phyloP scores from a whole-genome alignment of 2,797 vertebrate species.

The Chiropotes sagulatus region DNA sequence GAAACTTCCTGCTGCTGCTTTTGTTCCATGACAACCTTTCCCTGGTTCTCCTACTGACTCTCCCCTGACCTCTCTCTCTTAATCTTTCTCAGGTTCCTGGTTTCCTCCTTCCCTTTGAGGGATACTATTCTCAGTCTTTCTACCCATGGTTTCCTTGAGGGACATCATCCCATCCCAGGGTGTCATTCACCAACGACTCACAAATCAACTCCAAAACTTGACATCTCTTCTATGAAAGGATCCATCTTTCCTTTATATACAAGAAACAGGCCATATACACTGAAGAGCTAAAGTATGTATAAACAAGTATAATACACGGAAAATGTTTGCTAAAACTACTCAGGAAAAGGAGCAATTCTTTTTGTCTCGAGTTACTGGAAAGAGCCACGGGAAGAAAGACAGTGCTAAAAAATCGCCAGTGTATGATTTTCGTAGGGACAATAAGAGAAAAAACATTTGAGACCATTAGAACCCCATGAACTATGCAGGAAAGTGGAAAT shows the following conservation, averaged over 20 bases:
- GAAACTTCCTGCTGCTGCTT: not conserved
- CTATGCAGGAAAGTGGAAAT: not conserved
- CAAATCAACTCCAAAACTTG: not conserved
- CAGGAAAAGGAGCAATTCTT: not conserved
- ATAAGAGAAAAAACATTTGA: not conserved
- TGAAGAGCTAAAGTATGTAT: not conserved
- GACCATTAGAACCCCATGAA: not conserved
- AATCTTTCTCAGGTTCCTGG: not conserved
- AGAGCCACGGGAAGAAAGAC: not conserved
- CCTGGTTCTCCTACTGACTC: not conserved
- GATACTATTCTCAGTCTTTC: not conserved
- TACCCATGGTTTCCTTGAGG: not conserved
- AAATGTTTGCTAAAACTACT: not conserved
- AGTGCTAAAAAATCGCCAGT: not conserved
- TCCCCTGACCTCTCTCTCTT: not conserved
- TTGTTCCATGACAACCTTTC: not conserved
- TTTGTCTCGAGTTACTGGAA: not conserved
- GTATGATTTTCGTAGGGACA: not conserved
- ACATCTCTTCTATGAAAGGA: not conserved
- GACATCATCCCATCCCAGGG: not conserved
- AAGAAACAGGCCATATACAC: not conserved
- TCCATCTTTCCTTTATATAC: not conserved
- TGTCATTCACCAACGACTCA: not conserved
- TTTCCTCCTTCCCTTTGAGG: not conserved
- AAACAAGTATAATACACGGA: not conserved